A percentile compares a stretch with the other conserved stretches of the same genome.
phyloP scores from a whole-genome alignment of 2,888 invertebrate genomes.

The Orgyia antiqua region DNA sequence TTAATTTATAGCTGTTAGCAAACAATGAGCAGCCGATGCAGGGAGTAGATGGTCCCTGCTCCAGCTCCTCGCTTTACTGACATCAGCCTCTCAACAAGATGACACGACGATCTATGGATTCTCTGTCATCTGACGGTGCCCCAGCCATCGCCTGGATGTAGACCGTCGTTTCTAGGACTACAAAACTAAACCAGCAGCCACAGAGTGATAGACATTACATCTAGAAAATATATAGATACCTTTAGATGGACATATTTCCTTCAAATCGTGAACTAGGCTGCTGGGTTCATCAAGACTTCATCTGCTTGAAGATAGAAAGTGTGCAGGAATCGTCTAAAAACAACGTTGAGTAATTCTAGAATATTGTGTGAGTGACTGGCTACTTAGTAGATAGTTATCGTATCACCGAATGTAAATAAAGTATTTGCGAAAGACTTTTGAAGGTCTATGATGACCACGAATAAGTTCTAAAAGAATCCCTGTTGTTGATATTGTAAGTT shows the following conservation, averaged over 20 bases:
- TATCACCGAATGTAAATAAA: constrained; percentile 20
- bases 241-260: neutral
- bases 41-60: constrained; percentile 70
- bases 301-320: constrained; percentile 4
- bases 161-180: constrained; percentile 11
- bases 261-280: neutral
- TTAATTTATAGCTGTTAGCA: constrained; percentile 45
- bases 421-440: constrained; percentile 6
- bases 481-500: constrained; percentile 31
- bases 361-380: constrained; percentile 9
- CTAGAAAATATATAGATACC: neutral
- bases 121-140: constrained; percentile 59
- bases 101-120: constrained; percentile 55
- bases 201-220: constrained; percentile 1
- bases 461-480: constrained; percentile 12
- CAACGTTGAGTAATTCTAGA: constrained; percentile 3
- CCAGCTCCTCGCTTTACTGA: constrained; percentile 73
- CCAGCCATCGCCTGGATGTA: constrained; percentile 72
- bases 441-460: constrained; percentile 7
- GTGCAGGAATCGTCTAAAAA: neutral
- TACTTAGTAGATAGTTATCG: constrained; percentile 19
- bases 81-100: constrained; percentile 49
- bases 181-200: neutral
- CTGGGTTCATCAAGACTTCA: neutral
- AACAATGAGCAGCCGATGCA: constrained; percentile 59